These are phyloP conservation scores for Tuberolachnus salignus DNA, from an alignment of 2,888 invertebrate species.

Conservation along the genomic window DNA sequence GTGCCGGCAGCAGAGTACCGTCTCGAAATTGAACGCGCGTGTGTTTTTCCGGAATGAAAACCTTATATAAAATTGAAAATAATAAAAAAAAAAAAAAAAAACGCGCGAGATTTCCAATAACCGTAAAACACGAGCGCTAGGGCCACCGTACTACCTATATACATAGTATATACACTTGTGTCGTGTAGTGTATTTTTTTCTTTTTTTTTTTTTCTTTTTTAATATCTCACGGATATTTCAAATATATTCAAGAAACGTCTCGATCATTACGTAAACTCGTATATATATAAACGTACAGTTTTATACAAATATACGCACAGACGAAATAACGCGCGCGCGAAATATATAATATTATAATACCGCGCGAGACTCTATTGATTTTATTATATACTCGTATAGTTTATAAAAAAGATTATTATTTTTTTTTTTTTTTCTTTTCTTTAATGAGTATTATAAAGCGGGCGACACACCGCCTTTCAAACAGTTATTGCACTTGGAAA, in stretches of 20 bases:
- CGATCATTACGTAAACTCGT: constrained; percentile 18
- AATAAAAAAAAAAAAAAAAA: constrained; percentile 17
- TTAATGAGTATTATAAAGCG: neutral
- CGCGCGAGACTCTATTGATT: neutral
- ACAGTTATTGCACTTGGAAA: constrained; percentile 25
- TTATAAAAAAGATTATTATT: no score
- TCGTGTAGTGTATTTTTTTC: neutral
- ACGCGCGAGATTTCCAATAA: constrained; percentile 28
- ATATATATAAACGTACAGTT: no score
- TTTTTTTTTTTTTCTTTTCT: constrained; percentile 20
- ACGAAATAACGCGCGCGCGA: neutral
- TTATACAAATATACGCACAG: no score
- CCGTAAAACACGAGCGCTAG: constrained; percentile 13
- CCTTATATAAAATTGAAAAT: constrained; percentile 45
- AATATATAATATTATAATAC: no score
- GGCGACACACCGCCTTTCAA: neutral
- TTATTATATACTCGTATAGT: neutral
- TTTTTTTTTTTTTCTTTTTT: constrained; percentile 3
- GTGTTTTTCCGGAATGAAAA: constrained; percentile 10
- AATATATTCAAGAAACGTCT: constrained; percentile 37
- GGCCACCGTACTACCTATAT: neutral
- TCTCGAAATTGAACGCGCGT: neutral
- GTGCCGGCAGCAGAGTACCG: no score
- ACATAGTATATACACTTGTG: neutral
- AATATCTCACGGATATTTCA: constrained; percentile 18